Conservation (phyloP, 2,113 vertebrate species). For the Morone saxatilis region DNA sequence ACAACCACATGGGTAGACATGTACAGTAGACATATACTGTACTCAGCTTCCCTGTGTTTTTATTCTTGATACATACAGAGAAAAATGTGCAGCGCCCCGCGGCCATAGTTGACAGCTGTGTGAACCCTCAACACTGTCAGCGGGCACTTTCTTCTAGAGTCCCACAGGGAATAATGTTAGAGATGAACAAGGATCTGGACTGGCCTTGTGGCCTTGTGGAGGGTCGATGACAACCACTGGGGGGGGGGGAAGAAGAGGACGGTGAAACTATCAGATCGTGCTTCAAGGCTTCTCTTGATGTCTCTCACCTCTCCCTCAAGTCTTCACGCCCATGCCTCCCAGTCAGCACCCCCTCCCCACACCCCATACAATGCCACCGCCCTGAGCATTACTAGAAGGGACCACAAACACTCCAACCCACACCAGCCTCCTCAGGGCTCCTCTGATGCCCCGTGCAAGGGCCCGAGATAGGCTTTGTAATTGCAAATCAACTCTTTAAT, state of each 20-base stretch:
- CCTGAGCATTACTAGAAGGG: constrained; percentile 56
- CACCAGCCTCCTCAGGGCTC: constrained; percentile 41
- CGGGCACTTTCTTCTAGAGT: neutral
- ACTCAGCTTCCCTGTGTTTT: neutral
- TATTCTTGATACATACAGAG: constrained; percentile 9
- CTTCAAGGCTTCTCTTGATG: constrained; percentile 49
- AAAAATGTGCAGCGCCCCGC: constrained; percentile 23
- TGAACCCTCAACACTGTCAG: constrained; percentile 46
- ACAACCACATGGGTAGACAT: neutral
- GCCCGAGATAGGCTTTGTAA: constrained; percentile 74
- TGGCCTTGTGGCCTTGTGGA: constrained; percentile 17
- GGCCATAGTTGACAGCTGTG: constrained; percentile 46
- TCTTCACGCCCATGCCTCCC: constrained; percentile 11
- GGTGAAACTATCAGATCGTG: constrained; percentile 25
- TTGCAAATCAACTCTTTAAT: constrained; percentile 85
- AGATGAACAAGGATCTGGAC: constrained; percentile 50
- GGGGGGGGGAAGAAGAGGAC: constrained; percentile 6
- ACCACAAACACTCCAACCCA: constrained; percentile 54
- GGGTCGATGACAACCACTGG: neutral
- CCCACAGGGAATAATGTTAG: constrained; percentile 31
- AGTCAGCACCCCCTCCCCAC: neutral
- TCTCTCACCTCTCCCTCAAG: constrained; percentile 26
- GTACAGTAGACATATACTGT: neutral
- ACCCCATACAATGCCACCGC: constrained; percentile 1
- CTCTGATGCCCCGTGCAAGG: constrained; percentile 60